Conservation (phyloP, 2,797 vertebrate genomes). For the Rhinichthys osculus region DNA sequence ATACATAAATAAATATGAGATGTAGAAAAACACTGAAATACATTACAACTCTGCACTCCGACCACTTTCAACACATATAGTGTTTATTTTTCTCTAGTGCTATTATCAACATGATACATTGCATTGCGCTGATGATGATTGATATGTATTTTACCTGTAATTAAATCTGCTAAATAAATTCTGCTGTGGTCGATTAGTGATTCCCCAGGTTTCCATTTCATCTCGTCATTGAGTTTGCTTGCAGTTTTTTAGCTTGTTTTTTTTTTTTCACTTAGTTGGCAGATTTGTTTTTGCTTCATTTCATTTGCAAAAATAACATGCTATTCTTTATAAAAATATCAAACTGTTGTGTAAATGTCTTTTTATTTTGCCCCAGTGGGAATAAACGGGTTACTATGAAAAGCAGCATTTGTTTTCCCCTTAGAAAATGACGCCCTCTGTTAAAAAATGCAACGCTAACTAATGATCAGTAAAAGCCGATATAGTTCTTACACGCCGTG, state of each 20-base stretch:
- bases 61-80: background rate
- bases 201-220: background rate
- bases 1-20: background rate
- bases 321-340: background rate
- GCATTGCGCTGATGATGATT: background rate
- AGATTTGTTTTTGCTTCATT: background rate
- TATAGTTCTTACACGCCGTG: background rate
- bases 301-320: background rate
- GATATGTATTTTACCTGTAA: background rate
- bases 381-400: background rate
- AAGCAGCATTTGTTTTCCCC: background rate
- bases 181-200: background rate
- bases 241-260: background rate
- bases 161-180: background rate
- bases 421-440: background rate
- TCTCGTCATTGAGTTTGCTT: background rate
- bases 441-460: background rate
- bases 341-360: background rate
- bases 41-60: background rate
- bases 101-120: background rate
- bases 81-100: background rate
- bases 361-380: background rate
- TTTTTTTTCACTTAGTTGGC: background rate
- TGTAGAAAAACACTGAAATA: background rate
- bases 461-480: background rate